Percentiles rank a stretch among this genome's conserved stretches.
phyloP scores from a whole-genome alignment of 2,113 vertebrate species.

The Terrapene triunguis region DNA sequence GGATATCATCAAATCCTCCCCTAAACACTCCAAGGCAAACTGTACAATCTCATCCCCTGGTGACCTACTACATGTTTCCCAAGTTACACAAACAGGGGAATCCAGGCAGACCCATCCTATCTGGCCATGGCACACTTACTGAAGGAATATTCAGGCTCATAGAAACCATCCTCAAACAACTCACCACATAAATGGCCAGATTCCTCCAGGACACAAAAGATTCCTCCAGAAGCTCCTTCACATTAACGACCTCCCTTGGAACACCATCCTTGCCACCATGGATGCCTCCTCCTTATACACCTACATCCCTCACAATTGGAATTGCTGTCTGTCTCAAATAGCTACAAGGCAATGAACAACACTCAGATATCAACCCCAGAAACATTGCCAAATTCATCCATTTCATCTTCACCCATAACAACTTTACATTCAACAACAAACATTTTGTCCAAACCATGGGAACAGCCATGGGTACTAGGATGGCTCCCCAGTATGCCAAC shows the following conservation, averaged over 20 bases:
- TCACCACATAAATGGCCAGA: not conserved
- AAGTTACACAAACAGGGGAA: not conserved
- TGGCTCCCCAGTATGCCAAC: not conserved
- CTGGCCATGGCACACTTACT: no score
- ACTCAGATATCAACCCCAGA: not conserved
- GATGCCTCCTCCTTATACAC: not conserved
- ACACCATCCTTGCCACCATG: not conserved
- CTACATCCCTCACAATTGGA: not conserved
- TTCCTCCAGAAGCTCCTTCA: not conserved
- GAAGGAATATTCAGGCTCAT: not conserved
- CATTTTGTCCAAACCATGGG: not conserved
- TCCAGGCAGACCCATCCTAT: not conserved
- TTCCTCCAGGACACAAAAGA: not conserved
- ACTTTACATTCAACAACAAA: not conserved
- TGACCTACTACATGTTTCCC: not conserved
- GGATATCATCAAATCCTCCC: not conserved
- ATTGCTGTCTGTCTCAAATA: not conserved
- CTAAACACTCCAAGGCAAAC: not conserved
- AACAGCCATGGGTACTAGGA: not conserved
- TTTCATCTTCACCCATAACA: not conserved
- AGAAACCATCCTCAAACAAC: not conserved
- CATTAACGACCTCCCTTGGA: not conserved
- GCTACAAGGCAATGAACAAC: not conserved
- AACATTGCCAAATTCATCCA: not conserved
- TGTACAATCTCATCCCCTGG: not conserved